Conservation (phyloP, 2,113 vertebrate species). For the Formicarius rufipectus region DNA sequence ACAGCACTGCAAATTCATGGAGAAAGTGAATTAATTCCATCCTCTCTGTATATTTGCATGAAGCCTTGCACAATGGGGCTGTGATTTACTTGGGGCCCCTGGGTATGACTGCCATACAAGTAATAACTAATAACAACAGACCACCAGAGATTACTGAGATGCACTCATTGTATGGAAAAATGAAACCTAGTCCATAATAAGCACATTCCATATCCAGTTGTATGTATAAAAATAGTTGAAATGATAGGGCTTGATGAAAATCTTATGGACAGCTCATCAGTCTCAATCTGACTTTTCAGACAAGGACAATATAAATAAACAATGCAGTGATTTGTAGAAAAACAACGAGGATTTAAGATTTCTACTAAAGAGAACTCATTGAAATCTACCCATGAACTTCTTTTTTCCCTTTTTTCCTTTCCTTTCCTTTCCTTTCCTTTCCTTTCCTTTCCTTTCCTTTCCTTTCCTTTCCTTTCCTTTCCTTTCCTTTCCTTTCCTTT, state of each 20-base stretch:
- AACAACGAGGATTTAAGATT: background rate
- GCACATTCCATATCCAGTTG: background rate
- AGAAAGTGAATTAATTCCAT: background rate
- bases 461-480: too few species aligned
- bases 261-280: background rate
- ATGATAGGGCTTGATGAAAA: background rate
- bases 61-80: background rate
- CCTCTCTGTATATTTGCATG: background rate
- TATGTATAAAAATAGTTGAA: background rate
- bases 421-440: fast-evolving
- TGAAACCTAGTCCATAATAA: background rate
- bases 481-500: fast-evolving
- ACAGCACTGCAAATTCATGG: background rate
- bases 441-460: fast-evolving
- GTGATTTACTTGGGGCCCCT: background rate
- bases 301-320: background rate
- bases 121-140: background rate
- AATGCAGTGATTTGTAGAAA: background rate
- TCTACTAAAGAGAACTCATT: background rate
- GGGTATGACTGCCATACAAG: background rate
- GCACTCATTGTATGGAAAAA: background rate
- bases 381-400: background rate
- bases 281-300: background rate
- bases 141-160: background rate
- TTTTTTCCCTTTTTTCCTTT: fast-evolving